Conservation (phyloP, 2,888 invertebrate species). For the Eristalinus sepulchralis region DNA sequence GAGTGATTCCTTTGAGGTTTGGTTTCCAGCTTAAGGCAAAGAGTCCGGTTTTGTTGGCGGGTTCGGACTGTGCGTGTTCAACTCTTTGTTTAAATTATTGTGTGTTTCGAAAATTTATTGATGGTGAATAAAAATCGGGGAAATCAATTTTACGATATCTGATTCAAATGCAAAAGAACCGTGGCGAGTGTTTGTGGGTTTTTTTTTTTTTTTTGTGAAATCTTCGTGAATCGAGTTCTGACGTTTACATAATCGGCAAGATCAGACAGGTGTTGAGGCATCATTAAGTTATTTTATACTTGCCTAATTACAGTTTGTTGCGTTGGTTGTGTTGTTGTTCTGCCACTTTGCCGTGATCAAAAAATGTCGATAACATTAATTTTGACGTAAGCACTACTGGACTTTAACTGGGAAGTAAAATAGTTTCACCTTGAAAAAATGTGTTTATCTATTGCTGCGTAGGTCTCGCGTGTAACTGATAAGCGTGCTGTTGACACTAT, state of each 20-base stretch:
- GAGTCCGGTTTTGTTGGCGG: too few species aligned
- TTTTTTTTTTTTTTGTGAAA: not conserved
- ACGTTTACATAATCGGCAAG: too few species aligned
- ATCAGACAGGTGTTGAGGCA: too few species aligned
- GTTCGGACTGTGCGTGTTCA: too few species aligned
- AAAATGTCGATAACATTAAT: not conserved
- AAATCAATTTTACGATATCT: too few species aligned
- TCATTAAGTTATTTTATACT: too few species aligned
- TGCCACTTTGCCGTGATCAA: not conserved
- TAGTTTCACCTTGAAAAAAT: not conserved
- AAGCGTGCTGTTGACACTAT: not conserved
- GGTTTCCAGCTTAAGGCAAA: not conserved
- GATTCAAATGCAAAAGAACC: too few species aligned
- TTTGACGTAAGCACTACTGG: not conserved
- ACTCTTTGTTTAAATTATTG: too few species aligned
- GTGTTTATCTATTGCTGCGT: not conserved
- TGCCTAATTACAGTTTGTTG: too few species aligned
- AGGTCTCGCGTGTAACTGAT: not conserved
- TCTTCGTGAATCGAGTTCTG: too few species aligned
- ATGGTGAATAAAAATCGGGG: too few species aligned
- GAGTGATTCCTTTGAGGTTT: not conserved
- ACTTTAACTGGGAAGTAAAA: not conserved
- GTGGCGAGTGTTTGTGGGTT: not conserved
- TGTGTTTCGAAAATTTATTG: too few species aligned
- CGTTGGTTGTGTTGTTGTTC: not conserved